Base-by-base conservation (phyloP, 2,113 vertebrate species). In the Collichthys lucidus region DNA sequence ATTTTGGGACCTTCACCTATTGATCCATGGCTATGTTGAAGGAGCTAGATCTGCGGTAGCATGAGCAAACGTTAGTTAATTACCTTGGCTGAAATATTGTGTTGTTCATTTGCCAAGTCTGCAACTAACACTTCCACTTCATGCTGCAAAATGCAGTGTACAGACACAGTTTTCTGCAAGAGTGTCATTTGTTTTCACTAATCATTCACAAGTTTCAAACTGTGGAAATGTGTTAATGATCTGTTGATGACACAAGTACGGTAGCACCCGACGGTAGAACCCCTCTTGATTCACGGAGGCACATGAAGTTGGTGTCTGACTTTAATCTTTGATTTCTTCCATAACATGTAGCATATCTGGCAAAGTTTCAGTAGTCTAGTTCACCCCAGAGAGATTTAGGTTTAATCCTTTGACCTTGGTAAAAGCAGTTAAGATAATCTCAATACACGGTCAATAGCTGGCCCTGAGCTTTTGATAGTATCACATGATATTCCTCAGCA, bases 331-430 rank as follows among this genome's bases (percentile, higher is more conserved):
- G 24, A 11, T 44, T 22, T 15, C 7, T 11, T 7, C n/a, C 14
- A 16, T 31, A 56, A 44, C n/a, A 71, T 24, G 6, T 15, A 40
- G n/a, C n/a, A 22, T 19, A 12, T 31, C 20, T 66, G 64, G 0
- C 24, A 26, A 46, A 8, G 29, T 12, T 11, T 35, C 44, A 42
- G 20, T 65, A 35, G 17, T 29, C 29, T 7, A 26, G n/a, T 44
- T 64, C 31, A 52, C 20, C 59, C 26, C 12, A 24, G 31, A 17
- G 6, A 71, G 12, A 59, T 19, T 8, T 7, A 62, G 20, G 35
- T 69, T 19, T 79, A 5, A 15, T 29, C 29, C 35, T 61, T 61
- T 70, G 42, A 64, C 63, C 47, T 62, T 74, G 11, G 7, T 73
- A 80, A 52, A 3, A 1, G 15, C 17, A 24, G 15, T 14, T 22